phyloP scores from a whole-genome alignment of 2,888 invertebrate genomes.

The Latrodectus hesperus region DNA sequence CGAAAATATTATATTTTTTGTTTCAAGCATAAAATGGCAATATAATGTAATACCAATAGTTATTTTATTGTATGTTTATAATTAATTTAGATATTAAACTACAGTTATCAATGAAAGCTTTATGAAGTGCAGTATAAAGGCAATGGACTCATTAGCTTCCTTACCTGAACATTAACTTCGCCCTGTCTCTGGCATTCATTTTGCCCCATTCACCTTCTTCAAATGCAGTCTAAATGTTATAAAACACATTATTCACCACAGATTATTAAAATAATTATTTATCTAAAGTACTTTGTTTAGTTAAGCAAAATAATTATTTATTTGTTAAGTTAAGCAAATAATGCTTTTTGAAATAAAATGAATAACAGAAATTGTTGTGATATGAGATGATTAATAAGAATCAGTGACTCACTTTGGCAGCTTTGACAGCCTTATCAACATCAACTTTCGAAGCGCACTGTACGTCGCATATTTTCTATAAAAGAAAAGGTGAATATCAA shows the following conservation, averaged over 20 bases:
- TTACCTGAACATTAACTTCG: slow-evolving; percentile 85
- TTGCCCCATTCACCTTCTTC: slow-evolving; percentile 93
- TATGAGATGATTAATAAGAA: not conserved
- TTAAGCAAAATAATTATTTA: not conserved
- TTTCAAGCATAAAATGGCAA: no score
- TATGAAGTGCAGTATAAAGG: no score
- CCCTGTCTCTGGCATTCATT: slow-evolving; percentile 93
- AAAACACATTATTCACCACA: not conserved
- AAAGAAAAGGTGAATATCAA: slow-evolving; percentile 1
- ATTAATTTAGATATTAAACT: no score
- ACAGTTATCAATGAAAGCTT: no score
- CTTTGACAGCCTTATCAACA: slow-evolving; percentile 89
- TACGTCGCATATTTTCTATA: slow-evolving; percentile 77
- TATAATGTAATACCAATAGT: no score
- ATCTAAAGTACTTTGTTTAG: not conserved
- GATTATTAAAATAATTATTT: not conserved
- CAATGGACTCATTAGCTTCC: not conserved
- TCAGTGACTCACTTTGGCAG: slow-evolving; percentile 81
- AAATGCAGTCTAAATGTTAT: slow-evolving; percentile 78
- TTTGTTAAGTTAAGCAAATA: not conserved
- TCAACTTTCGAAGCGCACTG: slow-evolving; percentile 84
- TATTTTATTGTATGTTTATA: no score
- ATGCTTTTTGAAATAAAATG: not conserved
- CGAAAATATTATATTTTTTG: no score
- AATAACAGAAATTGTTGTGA: no score